Percentiles rank a stretch among this genome's conserved stretches.
Conservation (phyloP, 2,888 invertebrate genomes). For the Nomada ferruginata region DNA sequence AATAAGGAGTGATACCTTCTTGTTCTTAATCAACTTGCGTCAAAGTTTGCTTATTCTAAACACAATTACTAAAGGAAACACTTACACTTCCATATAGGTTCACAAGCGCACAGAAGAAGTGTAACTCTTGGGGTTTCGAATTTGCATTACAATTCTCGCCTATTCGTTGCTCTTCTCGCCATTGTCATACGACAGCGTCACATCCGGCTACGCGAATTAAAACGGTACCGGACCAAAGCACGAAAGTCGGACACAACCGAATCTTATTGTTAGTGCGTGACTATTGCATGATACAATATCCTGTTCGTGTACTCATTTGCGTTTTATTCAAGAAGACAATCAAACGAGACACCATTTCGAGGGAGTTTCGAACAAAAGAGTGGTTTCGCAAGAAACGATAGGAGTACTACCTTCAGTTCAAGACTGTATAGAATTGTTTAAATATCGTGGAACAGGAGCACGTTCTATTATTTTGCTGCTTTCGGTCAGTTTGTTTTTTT, state of each 20-base stretch:
- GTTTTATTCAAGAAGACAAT: conserved; percentile 39
- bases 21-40: no score
- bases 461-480: neutral
- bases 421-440: neutral
- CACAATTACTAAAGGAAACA: no score
- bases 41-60: no score
- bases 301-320: conserved; percentile 16
- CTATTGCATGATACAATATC: conserved; percentile 21
- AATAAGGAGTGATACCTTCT: no score
- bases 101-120: no score
- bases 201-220: conserved; percentile 62
- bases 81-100: no score
- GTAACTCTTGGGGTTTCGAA: neutral
- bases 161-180: neutral
- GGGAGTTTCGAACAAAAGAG: conserved; percentile 4
- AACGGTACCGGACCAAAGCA: conserved; percentile 49
- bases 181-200: conserved; percentile 26
- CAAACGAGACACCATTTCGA: conserved; percentile 3
- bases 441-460: neutral
- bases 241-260: conserved; percentile 52
- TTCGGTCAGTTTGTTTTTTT: neutral
- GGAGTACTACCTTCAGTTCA: neutral
- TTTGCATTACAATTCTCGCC: conserved; percentile 1
- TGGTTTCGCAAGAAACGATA: conserved; percentile 6
- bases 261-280: conserved; percentile 43